Evolutionary conservation across 2,888 invertebrate species (phyloP).

Genomic region (Halictus ligatus): DNA sequence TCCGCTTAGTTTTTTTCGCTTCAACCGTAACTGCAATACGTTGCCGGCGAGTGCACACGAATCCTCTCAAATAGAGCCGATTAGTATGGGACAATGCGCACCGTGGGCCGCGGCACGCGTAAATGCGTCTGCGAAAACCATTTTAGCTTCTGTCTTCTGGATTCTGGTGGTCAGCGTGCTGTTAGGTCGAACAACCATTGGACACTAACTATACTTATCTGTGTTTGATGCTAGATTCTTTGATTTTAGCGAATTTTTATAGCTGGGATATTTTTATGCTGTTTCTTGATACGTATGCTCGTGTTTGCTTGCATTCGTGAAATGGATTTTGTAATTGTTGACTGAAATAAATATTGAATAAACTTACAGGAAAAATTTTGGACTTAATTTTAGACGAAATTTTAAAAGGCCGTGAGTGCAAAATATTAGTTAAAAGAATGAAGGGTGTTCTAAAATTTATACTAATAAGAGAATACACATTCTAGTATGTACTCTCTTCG

Average conservation of each 20-base stretch:
- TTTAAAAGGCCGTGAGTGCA: too few relatives aligned
- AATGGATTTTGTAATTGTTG: too few relatives aligned
- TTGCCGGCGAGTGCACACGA: not conserved
- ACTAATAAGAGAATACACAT: too few relatives aligned
- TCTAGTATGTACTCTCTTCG: too few relatives aligned
- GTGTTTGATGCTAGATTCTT: not conserved
- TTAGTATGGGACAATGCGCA: constrained; percentile 19
- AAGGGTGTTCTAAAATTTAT: too few relatives aligned
- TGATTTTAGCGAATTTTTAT: not conserved
- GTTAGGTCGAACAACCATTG: not conserved
- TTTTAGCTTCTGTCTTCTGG: not conserved
- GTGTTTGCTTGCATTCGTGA: too few relatives aligned
- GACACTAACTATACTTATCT: not conserved
- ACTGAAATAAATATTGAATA: too few relatives aligned
- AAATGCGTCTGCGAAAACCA: not conserved
- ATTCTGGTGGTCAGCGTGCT: not conserved
- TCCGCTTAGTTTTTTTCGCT: not conserved
- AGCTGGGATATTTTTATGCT: too few relatives aligned
- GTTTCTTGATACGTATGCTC: too few relatives aligned
- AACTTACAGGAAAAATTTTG: too few relatives aligned
- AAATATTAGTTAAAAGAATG: too few relatives aligned
- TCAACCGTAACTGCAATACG: constrained; percentile 1
- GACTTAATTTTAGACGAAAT: too few relatives aligned
- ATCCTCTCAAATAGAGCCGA: constrained; percentile 13
- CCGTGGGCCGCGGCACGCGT: not conserved